These are phyloP conservation scores for Chlorospingus semifuscus DNA, from an alignment of 2,797 vertebrate genomes.

Conservation along the genomic window DNA sequence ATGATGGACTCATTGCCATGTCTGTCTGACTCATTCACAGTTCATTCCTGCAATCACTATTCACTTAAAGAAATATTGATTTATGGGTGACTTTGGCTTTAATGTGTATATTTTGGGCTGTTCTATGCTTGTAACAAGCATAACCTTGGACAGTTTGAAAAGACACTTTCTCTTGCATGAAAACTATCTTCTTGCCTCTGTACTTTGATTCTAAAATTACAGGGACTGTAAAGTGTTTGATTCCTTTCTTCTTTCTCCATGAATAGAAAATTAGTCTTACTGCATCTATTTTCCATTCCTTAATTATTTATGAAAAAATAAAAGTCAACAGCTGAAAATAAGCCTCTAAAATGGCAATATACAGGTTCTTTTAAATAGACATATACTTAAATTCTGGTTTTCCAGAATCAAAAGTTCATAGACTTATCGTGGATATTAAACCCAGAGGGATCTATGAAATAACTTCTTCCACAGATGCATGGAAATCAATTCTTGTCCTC, in stretches of 20 bases:
- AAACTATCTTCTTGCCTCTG: background rate
- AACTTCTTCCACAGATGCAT: background rate
- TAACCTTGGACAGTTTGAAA: background rate
- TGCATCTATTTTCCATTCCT: background rate
- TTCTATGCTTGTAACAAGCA: background rate
- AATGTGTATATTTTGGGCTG: background rate
- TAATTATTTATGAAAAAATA: conserved; percentile 35
- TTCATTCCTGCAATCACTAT: background rate
- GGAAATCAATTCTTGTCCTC: background rate
- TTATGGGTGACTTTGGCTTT: background rate
- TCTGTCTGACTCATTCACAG: background rate
- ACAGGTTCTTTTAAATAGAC: background rate
- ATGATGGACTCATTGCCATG: background rate
- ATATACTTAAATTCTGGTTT: background rate
- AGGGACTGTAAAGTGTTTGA: background rate
- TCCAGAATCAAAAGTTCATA: background rate
- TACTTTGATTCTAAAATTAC: background rate
- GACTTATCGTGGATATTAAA: background rate
- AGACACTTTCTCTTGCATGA: background rate
- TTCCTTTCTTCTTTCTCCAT: background rate
- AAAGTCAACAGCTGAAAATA: background rate
- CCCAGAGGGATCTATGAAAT: background rate
- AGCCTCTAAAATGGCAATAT: background rate
- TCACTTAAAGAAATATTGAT: background rate
- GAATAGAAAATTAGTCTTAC: conserved; percentile 16